Conservation (phyloP, 2,113 vertebrate species). For the Sorex fumeus region DNA sequence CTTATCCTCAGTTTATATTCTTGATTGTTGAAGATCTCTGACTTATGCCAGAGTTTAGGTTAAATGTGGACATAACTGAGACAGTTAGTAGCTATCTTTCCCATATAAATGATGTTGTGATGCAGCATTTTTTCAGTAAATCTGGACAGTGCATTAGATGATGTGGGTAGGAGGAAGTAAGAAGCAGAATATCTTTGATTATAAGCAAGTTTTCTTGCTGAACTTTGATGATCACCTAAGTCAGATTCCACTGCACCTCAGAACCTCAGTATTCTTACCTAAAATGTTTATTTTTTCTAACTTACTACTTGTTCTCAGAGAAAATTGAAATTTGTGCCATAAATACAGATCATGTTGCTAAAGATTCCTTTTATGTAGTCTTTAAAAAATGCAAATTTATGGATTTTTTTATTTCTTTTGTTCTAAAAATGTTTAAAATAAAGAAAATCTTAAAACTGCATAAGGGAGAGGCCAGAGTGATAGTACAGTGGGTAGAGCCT, state of each 20-base stretch:
- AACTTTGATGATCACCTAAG: neutral
- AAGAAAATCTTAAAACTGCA: neutral
- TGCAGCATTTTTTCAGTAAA: neutral
- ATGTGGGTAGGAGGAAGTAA: neutral
- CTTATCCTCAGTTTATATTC: conserved; percentile 42
- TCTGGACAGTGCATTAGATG: neutral
- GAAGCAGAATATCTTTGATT: neutral
- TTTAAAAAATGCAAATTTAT: neutral
- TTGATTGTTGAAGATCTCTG: conserved; percentile 15
- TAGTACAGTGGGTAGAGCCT: too few species aligned
- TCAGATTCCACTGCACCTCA: neutral
- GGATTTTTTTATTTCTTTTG: neutral
- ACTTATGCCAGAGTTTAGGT: neutral
- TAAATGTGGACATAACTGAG: neutral
- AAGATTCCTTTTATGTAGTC: neutral
- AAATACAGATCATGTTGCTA: neutral
- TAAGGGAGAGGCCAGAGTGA: neutral
- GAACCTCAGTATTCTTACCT: neutral
- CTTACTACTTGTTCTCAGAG: neutral
- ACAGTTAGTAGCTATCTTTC: neutral
- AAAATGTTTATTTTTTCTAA: neutral
- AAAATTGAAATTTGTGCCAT: conserved; percentile 32
- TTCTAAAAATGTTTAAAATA: conserved; percentile 4
- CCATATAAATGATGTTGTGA: neutral
- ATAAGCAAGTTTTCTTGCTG: neutral